phyloP scores from a whole-genome alignment of 1,140 invertebrate species.

The Brachionus asplanchnoidis region DNA sequence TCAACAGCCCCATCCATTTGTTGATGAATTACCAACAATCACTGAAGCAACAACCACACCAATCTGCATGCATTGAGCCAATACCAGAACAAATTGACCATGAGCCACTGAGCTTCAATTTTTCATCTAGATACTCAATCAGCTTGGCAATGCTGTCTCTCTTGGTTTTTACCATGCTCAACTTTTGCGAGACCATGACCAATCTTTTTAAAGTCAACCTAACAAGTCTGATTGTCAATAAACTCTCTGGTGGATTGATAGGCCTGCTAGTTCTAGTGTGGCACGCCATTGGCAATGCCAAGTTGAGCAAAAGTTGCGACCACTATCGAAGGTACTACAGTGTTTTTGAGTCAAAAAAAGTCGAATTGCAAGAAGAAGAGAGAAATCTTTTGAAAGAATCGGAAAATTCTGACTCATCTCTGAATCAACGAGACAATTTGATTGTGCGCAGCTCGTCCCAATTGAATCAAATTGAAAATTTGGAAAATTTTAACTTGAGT shows the following conservation, averaged over 20 bases:
- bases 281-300: not conserved
- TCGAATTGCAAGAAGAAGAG: not conserved
- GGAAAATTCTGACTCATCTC: slow-evolving; percentile 1
- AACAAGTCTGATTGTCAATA: not conserved
- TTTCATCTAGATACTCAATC: not conserved
- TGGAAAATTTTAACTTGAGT: not conserved
- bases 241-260: not conserved
- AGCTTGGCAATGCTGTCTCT: not conserved
- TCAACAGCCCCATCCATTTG: slow-evolving; percentile 1
- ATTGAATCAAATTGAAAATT: not conserved
- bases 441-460: not conserved
- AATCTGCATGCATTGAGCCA: not conserved
- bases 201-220: not conserved
- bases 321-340: not conserved
- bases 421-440: slow-evolving; percentile 4
- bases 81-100: not conserved
- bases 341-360: not conserved
- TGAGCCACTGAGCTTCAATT: not conserved
- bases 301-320: not conserved
- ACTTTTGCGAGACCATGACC: not conserved
- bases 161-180: not conserved
- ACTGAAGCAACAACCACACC: not conserved
- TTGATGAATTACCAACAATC: slow-evolving; percentile 5
- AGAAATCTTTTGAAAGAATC: not conserved
- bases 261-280: not conserved